phyloP scores from a whole-genome alignment of 53 echinoderm and acorn worm species.

The Paracentrotus lividus region DNA sequence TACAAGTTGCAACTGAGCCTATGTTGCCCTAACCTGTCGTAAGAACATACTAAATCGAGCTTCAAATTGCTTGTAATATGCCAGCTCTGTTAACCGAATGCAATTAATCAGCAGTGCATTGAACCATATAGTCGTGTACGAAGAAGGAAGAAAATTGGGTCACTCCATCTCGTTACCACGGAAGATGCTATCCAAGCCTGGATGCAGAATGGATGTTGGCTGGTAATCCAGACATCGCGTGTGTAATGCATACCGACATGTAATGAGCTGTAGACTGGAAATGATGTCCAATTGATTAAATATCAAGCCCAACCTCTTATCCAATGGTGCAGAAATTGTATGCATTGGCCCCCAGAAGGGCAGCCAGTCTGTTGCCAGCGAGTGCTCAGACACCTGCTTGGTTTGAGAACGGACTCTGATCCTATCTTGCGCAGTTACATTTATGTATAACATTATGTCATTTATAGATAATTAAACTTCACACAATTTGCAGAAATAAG shows the following conservation, averaged over 20 bases:
- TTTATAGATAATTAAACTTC: not conserved
- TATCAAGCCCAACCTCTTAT: constrained; percentile 44
- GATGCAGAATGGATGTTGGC: not conserved
- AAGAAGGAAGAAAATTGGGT: not conserved
- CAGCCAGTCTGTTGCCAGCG: not conserved
- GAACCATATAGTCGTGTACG: not conserved
- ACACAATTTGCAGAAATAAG: too few relatives aligned
- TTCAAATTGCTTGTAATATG: constrained; percentile 29
- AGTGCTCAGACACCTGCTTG: not conserved
- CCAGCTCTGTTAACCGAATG: not conserved
- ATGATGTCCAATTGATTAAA: constrained; percentile 53
- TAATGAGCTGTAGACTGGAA: constrained; percentile 49
- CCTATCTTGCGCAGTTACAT: not conserved
- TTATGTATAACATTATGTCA: not conserved
- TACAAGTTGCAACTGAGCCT: not conserved
- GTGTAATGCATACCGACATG: not conserved
- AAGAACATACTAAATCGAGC: constrained; percentile 6
- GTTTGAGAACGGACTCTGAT: not conserved
- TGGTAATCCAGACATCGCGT: not conserved
- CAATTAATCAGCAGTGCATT: not conserved
- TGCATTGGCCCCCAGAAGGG: constrained; percentile 22
- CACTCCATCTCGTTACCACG: not conserved
- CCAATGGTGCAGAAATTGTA: constrained; percentile 24
- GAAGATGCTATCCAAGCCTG: not conserved
- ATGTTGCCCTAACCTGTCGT: not conserved